A percentile compares a stretch with the other conserved stretches of the same genome.
Evolutionary conservation across 2,113 vertebrate genomes (phyloP).

Genomic region (Gasterosteus nipponicus): DNA sequence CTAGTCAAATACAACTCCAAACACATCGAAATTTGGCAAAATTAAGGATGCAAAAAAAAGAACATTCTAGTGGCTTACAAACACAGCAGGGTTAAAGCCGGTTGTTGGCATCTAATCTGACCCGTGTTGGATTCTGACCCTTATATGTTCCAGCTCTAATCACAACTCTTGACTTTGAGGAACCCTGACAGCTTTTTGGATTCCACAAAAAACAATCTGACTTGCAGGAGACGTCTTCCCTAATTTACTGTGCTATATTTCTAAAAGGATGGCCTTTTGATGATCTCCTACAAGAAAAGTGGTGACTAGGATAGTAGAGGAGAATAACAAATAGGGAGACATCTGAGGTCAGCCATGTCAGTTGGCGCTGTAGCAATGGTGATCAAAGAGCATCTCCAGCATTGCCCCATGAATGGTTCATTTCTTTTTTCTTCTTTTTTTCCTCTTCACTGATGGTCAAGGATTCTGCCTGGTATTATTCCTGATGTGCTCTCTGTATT

Average conservation of each 20-base stretch:
- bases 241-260: conserved; percentile 60
- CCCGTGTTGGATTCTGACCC: not conserved
- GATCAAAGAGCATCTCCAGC: conserved; percentile 68
- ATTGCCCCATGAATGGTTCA: conserved; percentile 54
- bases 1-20: conserved; percentile 46
- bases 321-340: conserved; percentile 52
- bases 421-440: conserved; percentile 26
- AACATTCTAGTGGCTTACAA: conserved; percentile 13
- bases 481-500: conserved; percentile 14
- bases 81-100: conserved; percentile 2
- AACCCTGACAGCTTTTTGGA: conserved; percentile 29
- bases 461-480: conserved; percentile 61
- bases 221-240: conserved; percentile 46
- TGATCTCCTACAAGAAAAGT: conserved; percentile 52
- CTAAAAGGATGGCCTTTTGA: conserved; percentile 52
- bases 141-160: not conserved
- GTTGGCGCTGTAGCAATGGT: conserved; percentile 20
- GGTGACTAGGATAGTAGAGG: conserved; percentile 42
- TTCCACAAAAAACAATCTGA: conserved; percentile 35
- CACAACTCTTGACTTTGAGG: conserved; percentile 30
- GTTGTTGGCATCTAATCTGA: conserved; percentile 13
- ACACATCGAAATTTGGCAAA: conserved; percentile 37
- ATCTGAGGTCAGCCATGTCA: conserved; percentile 58
- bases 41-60: not conserved
- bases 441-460: conserved; percentile 43